phyloP scores from a whole-genome alignment of 2,797 vertebrate species.

The Morus bassanus region DNA sequence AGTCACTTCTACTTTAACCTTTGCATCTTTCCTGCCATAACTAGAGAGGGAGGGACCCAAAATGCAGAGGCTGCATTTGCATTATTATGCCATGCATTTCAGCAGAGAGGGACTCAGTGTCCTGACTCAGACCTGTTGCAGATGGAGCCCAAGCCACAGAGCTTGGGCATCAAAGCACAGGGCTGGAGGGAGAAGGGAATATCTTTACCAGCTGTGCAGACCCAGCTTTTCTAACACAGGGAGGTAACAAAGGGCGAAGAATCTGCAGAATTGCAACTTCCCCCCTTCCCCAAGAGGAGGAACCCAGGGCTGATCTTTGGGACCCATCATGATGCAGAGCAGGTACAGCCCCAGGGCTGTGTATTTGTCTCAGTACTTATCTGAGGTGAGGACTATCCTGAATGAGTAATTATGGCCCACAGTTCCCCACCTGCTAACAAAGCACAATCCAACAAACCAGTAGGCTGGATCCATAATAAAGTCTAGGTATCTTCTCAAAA shows the following conservation, averaged over 20 bases:
- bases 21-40: background rate
- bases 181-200: background rate
- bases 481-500: too few relatives aligned
- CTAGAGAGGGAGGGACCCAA: background rate
- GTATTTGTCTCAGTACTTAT: background rate
- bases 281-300: background rate
- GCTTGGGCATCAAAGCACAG: background rate
- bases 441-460: background rate
- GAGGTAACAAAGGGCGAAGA: background rate
- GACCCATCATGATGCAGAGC: background rate
- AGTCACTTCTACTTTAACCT: background rate
- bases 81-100: background rate
- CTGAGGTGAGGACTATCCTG: background rate
- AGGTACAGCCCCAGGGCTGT: background rate
- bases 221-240: background rate
- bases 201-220: background rate
- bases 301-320: background rate
- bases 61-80: background rate
- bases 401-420: background rate
- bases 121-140: background rate
- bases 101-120: background rate
- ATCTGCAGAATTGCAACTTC: background rate
- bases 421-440: fast-evolving
- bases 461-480: background rate
- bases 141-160: background rate